Evolutionary conservation across 2,797 vertebrate genomes (phyloP).

Genomic region (Amblyopsis hoosieri): DNA sequence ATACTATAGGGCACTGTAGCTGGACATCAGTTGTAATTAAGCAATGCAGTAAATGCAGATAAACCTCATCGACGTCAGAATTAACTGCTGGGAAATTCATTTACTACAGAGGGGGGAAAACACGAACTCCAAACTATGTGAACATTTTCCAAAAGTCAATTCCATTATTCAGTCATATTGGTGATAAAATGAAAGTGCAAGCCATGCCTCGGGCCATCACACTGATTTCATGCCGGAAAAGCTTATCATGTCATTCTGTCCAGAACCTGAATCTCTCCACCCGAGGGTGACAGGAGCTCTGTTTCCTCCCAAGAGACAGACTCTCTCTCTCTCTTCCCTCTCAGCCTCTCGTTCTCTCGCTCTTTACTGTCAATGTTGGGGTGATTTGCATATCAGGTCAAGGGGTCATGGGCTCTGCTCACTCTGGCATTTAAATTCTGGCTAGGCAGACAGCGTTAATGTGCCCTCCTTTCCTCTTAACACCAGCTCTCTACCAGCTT

Average conservation of each 20-base stretch:
- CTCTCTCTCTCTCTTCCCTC: too few species aligned
- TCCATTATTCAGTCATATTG: slow-evolving; percentile 35
- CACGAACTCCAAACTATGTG: slow-evolving; percentile 16
- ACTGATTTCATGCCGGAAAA: slow-evolving; percentile 34
- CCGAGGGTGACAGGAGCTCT: slow-evolving; percentile 43
- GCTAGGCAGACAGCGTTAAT: slow-evolving; percentile 46
- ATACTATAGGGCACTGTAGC: too few species aligned
- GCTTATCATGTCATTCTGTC: slow-evolving; percentile 34
- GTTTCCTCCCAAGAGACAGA: slow-evolving; percentile 43
- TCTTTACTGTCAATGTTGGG: slow-evolving; percentile 42
- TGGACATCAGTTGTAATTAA: too few species aligned
- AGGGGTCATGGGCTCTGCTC: slow-evolving; percentile 58
- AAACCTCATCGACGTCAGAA: too few species aligned
- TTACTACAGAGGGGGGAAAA: too few species aligned
- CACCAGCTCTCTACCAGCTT: slow-evolving; percentile 18
- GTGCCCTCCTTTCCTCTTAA: slow-evolving; percentile 34
- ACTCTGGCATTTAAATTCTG: slow-evolving; percentile 72
- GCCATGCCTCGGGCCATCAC: slow-evolving; percentile 26
- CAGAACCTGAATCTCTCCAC: slow-evolving; percentile 34
- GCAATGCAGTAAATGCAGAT: too few species aligned
- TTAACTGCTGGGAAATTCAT: too few species aligned
- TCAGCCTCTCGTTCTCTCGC: not conserved
- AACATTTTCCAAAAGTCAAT: slow-evolving; percentile 18
- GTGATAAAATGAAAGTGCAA: slow-evolving; percentile 45
- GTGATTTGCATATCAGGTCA: slow-evolving; percentile 68